A percentile compares a stretch with the other conserved stretches of the same genome.
phyloP scores from a whole-genome alignment of 2,888 invertebrate species.

The Ptychoptera contaminata region DNA sequence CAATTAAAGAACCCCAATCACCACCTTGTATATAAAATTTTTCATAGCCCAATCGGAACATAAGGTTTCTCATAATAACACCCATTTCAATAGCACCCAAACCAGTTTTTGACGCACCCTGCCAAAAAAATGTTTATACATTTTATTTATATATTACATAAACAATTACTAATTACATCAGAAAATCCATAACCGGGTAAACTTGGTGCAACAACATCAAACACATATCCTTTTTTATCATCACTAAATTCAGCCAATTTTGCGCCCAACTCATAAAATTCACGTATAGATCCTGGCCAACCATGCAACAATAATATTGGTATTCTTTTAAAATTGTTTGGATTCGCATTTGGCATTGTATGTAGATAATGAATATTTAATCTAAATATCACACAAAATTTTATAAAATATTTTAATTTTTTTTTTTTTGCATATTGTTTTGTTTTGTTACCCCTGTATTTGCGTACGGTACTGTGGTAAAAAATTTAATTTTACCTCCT shows the following conservation, averaged over 20 bases:
- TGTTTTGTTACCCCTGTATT: slow-evolving; percentile 42
- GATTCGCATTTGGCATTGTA: slow-evolving; percentile 36
- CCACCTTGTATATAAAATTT: slow-evolving; percentile 59
- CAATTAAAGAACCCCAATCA: slow-evolving; percentile 64
- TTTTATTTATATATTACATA: neutral
- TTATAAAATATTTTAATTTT: slow-evolving; percentile 13
- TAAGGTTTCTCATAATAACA: slow-evolving; percentile 45
- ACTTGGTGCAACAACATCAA: slow-evolving; percentile 40
- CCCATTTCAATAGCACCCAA: slow-evolving; percentile 38
- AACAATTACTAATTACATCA: slow-evolving; percentile 15
- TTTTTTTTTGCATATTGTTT: slow-evolving; percentile 6
- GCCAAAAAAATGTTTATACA: slow-evolving; percentile 4
- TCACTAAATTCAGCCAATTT: slow-evolving; percentile 36
- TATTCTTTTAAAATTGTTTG: slow-evolving; percentile 22
- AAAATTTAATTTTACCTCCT: slow-evolving; percentile 54
- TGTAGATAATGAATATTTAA: slow-evolving; percentile 51
- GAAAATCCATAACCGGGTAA: slow-evolving; percentile 33
- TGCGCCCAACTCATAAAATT: slow-evolving; percentile 65
- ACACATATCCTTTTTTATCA: slow-evolving; percentile 35
- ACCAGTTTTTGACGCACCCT: slow-evolving; percentile 40
- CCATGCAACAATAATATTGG: slow-evolving; percentile 53
- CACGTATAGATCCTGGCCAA: slow-evolving; percentile 80
- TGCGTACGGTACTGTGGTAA: slow-evolving; percentile 60
- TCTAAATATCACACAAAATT: slow-evolving; percentile 11
- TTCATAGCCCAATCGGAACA: slow-evolving; percentile 46